Conservation (phyloP, 2,113 vertebrate species). For the mouse (Mus musculus) region GRCm39 chr12:11425501-11426000, state of each 20-base stretch:
- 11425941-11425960: neutral
- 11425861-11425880: neutral
- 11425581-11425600: no score
- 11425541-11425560: no score
- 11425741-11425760: neutral
- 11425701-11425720: neutral
- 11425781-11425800: neutral
- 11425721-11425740: neutral
- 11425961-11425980: neutral
- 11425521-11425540: no score
- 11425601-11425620: no score
- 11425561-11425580: no score
- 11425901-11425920: neutral
- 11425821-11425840: neutral
- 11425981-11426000: neutral
- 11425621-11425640: no score
- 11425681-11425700: no score
- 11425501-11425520: no score
- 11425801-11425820: constrained; percentile 27
- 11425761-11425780: neutral
- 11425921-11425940: neutral
- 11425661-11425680: no score
- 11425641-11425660: no score
- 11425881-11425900: neutral
- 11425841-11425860: neutral